A percentile compares a stretch with the other conserved stretches of the same genome.
These are phyloP conservation scores for Valencia hispanica DNA, from an alignment of 2,797 vertebrate species.

Conservation along the genomic window DNA sequence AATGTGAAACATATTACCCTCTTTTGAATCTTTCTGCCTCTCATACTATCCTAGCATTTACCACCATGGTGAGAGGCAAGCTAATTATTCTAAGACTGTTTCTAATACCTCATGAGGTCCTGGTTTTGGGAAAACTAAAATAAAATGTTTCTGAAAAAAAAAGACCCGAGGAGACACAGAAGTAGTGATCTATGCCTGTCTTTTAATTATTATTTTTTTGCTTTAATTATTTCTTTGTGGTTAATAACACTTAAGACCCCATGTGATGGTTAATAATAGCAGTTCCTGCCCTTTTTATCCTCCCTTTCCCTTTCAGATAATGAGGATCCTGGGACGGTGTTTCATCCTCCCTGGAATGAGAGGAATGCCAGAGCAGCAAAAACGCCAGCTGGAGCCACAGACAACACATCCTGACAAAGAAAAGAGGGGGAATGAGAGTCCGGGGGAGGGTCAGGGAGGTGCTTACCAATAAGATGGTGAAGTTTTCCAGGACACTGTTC, in stretches of 20 bases:
- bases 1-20: background rate
- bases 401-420: conserved; percentile 45
- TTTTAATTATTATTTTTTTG: conserved; percentile 28
- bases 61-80: background rate
- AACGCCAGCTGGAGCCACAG: conserved; percentile 45
- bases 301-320: conserved; percentile 71
- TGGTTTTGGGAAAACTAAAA: background rate
- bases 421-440: conserved; percentile 38
- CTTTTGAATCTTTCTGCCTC: background rate
- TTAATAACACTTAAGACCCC: conserved; percentile 62
- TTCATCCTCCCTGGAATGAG: conserved; percentile 76
- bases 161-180: background rate
- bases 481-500: conserved; percentile 99
- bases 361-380: conserved; percentile 68
- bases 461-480: conserved; percentile 98
- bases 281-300: conserved; percentile 56
- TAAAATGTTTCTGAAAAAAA: conserved; percentile 7
- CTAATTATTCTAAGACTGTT: background rate
- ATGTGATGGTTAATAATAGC: conserved; percentile 65
- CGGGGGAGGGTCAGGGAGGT: conserved; percentile 39
- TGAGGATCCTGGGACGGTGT: conserved; percentile 65
- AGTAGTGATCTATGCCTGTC: background rate
- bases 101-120: conserved; percentile 1
- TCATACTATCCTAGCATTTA: background rate
- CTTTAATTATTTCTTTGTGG: conserved; percentile 27